Evolutionary conservation across 2,888 invertebrate genomes (phyloP).

Genomic region (Stictocephala bisonia): DNA sequence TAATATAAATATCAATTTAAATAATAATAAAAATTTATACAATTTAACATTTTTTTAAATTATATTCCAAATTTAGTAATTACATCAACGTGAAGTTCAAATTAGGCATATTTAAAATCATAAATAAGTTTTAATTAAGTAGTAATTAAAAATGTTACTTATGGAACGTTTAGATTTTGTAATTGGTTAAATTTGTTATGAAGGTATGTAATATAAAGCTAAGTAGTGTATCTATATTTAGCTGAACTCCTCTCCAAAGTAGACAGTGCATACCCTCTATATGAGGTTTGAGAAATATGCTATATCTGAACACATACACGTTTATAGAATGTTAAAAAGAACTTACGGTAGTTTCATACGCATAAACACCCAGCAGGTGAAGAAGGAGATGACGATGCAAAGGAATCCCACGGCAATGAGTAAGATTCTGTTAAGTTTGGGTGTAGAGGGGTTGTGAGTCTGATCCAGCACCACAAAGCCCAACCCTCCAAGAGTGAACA

Average conservation of each 20-base stretch:
- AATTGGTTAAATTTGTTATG: not conserved
- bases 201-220: not conserved
- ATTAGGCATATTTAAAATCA: too few species aligned
- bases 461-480: slow-evolving; percentile 97
- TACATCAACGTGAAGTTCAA: too few species aligned
- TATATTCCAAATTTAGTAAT: too few species aligned
- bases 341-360: slow-evolving; percentile 93
- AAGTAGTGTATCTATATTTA: not conserved
- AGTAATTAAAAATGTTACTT: not conserved
- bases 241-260: not conserved
- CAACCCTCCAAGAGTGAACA: slow-evolving; percentile 95
- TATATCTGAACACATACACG: not conserved
- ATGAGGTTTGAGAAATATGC: not conserved
- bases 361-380: slow-evolving; percentile 98
- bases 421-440: slow-evolving; percentile 90
- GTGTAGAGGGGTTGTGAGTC: slow-evolving; percentile 90
- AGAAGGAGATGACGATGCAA: slow-evolving; percentile 92
- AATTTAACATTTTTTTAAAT: too few species aligned
- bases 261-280: not conserved
- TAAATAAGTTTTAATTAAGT: too few species aligned
- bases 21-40: too few species aligned
- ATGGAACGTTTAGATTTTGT: not conserved
- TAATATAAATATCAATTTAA: too few species aligned
- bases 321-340: not conserved
- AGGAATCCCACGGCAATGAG: slow-evolving; percentile 92